Conservation (phyloP, 2,113 vertebrate genomes). For the Corythoichthys haematopterus region DNA sequence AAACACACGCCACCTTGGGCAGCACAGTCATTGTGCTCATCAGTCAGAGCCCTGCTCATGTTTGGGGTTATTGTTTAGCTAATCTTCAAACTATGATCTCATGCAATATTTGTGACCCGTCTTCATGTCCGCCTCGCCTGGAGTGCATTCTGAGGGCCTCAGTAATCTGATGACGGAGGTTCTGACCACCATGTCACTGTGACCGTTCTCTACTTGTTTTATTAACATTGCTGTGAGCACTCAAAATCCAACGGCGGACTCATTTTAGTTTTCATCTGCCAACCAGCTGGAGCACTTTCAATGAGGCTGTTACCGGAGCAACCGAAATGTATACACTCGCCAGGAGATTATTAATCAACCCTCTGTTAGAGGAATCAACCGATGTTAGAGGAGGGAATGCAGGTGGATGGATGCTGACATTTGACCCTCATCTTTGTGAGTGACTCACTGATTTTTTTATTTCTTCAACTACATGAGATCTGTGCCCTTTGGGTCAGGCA, state of each 20-base stretch:
- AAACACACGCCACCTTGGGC: constrained; percentile 24
- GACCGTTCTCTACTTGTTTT: constrained; percentile 8
- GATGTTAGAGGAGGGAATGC: constrained; percentile 9
- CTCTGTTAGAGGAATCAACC: background rate
- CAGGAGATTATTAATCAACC: background rate
- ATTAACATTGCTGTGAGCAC: constrained; percentile 3
- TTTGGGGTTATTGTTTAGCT: constrained; percentile 35
- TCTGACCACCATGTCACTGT: background rate
- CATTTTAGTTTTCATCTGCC: background rate
- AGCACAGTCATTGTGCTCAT: constrained; percentile 49
- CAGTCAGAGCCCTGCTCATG: constrained; percentile 52
- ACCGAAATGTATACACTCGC: constrained; percentile 1
- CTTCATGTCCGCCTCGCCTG: constrained; percentile 24
- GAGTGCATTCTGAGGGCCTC: constrained; percentile 26
- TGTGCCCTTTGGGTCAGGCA: background rate
- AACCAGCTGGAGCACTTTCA: background rate
- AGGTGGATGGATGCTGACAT: constrained; percentile 11
- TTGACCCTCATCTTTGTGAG: background rate
- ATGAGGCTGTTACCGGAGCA: background rate
- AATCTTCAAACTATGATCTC: constrained; percentile 50
- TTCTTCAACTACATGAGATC: background rate
- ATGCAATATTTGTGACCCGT: constrained; percentile 36
- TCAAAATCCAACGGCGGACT: background rate
- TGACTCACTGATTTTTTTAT: background rate
- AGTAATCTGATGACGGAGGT: background rate